Evolutionary conservation across 2,113 vertebrate genomes (phyloP), one percentile per base, ranked within the genome.

Genomic region (Dipodomys merriami): DNA sequence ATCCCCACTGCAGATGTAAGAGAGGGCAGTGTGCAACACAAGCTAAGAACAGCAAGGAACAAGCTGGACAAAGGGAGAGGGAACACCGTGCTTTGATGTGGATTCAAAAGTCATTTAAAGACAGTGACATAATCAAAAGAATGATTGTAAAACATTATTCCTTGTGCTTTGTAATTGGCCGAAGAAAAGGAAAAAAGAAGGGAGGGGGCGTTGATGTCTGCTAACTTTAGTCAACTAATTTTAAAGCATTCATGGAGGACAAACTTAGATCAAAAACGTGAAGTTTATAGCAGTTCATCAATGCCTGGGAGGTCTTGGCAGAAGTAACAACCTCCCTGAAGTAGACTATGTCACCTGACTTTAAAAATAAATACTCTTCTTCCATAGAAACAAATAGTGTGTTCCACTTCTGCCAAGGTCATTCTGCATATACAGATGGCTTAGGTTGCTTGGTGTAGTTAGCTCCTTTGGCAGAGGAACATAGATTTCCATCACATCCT

Each of bases 361-460:
- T 8, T 5, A 77, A 82, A 86, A 87, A 69, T 29, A 68, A 30
- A 82, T 33, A 65, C 35, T 67, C 87, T n/a, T 80, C 76, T 80
- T 93, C 69, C 74, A 72, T 79, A 82, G 90, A 90, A 95, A 90
- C 71, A 93, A 95, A 95, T 84, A 76, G 60, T 65, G 79, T 80
- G 93, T 46, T 95, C 93, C 39, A 68, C 78, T 91, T 86, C 84
- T 97, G 96, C 96, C 96, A 97, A 97, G 96, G 96, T 96, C 96
- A 96, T 83, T 95, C 94, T 91, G 88, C 74, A 68, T 83, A 93
- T 96, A 94, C 96, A 97, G 96, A 97, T 97, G 96, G 96, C 94
- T 95, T 85, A 85, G 87, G 94, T 85, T 87, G 96, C 92, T 95
- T 74, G 46, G 91, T 49, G 93, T 46, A 93, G 91, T 95, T 95